Evolutionary conservation across 1,140 invertebrate genomes (phyloP).

Genomic region (Tribolium madens): DNA sequence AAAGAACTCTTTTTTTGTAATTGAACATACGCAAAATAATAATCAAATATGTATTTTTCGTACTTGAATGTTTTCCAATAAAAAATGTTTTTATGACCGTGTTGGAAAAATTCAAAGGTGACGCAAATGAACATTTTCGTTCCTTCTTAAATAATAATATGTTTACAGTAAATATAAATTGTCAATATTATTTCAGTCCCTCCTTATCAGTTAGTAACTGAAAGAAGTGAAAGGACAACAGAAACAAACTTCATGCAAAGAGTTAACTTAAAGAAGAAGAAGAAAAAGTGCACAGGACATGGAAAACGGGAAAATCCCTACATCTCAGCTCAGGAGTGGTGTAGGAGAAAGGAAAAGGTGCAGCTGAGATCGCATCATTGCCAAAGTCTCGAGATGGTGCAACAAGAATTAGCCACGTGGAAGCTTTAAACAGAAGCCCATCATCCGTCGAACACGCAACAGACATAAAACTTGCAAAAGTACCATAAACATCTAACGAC

Average conservation of each 20-base stretch:
- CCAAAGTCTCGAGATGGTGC: conserved; percentile 38
- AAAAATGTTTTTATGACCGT: no score
- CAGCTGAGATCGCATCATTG: conserved; percentile 32
- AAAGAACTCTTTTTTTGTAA: no score
- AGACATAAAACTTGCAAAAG: conserved; percentile 37
- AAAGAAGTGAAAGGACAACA: conserved; percentile 53
- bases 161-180: not conserved
- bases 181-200: not conserved
- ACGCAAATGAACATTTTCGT: no score
- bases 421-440: conserved; percentile 40
- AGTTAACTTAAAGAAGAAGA: conserved; percentile 45
- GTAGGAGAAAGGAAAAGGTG: conserved; percentile 41
- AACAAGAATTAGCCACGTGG: conserved; percentile 41
- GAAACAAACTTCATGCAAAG: conserved; percentile 57
- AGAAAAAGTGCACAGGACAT: conserved; percentile 44
- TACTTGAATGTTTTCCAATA: no score
- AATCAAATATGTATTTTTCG: no score
- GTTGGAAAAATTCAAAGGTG: no score
- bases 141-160: no score
- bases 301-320: conserved; percentile 58
- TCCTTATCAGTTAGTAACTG: conserved; percentile 41
- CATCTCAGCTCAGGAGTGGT: conserved; percentile 51
- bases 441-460: conserved; percentile 15
- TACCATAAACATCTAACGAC: conserved; percentile 77
- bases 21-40: no score